Evolutionary conservation across 2,113 vertebrate species (phyloP).

Genomic region (Prietella phreatophila): DNA sequence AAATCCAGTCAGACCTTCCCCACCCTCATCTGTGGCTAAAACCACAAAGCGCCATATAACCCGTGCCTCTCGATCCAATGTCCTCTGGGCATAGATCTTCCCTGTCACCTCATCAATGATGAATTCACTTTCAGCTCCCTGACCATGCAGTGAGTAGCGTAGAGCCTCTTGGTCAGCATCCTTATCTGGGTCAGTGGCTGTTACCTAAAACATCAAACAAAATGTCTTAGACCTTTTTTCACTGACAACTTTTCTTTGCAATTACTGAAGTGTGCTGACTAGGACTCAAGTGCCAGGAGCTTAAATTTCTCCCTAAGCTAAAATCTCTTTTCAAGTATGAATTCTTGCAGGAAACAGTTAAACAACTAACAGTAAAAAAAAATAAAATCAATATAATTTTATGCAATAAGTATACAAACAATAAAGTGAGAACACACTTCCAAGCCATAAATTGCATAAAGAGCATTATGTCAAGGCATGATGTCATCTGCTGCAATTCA

Average conservation of each 20-base stretch:
- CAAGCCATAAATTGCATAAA: constrained; percentile 18
- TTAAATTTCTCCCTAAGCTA: neutral
- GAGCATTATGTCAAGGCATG: neutral
- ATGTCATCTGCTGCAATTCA: constrained; percentile 21
- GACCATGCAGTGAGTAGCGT: constrained; percentile 84
- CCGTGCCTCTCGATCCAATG: constrained; percentile 80
- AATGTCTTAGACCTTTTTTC: constrained; percentile 31
- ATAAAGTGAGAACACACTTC: neutral
- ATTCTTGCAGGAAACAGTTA: neutral
- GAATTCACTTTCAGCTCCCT: constrained; percentile 82
- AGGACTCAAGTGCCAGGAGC: neutral
- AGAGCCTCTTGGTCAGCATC: constrained; percentile 77
- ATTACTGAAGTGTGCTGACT: constrained; percentile 59
- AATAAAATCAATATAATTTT: neutral
- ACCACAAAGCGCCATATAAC: constrained; percentile 87
- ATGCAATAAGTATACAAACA: neutral
- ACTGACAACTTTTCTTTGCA: constrained; percentile 40
- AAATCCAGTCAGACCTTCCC: constrained; percentile 88
- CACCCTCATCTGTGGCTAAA: constrained; percentile 83
- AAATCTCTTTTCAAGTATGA: neutral
- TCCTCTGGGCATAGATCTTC: constrained; percentile 81
- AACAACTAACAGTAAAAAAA: neutral
- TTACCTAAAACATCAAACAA: constrained; percentile 74
- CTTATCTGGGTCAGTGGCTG: constrained; percentile 84
- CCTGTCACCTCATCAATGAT: constrained; percentile 84